phyloP scores from a whole-genome alignment of 1,140 invertebrate genomes.

The Pseudobourletiella spinata region DNA sequence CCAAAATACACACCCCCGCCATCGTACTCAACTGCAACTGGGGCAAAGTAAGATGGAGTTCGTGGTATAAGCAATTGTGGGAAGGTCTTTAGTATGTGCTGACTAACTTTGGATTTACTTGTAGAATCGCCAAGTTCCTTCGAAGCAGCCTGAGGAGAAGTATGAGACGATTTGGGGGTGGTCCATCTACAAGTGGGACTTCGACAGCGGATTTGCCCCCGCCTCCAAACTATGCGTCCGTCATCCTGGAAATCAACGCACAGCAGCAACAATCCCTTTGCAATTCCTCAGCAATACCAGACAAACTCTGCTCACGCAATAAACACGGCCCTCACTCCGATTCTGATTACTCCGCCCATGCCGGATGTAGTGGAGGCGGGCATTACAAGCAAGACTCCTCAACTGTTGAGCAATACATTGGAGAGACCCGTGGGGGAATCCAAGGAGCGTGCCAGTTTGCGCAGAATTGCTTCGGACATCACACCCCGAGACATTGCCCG shows the following conservation, averaged over 20 bases:
- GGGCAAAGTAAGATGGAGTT: constrained; percentile 46
- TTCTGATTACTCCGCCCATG: constrained; percentile 4
- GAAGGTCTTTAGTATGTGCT: constrained; percentile 1
- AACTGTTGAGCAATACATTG: constrained; percentile 14
- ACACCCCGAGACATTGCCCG: constrained; percentile 34
- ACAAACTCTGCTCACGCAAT: neutral
- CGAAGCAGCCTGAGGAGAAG: constrained; percentile 69
- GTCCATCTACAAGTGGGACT: constrained; percentile 36
- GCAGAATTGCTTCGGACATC: constrained; percentile 28
- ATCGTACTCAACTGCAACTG: constrained; percentile 82
- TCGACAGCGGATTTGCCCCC: constrained; percentile 40
- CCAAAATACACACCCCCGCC: constrained; percentile 88
- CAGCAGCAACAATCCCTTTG: constrained; percentile 14
- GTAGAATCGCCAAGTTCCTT: constrained; percentile 64
- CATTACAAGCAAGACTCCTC: neutral
- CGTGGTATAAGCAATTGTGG: neutral
- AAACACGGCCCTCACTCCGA: neutral
- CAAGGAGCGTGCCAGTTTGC: constrained; percentile 23
- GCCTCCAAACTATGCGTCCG: constrained; percentile 54
- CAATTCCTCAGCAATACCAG: neutral
- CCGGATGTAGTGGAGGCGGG: neutral
- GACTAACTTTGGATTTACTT: constrained; percentile 13
- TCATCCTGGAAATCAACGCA: constrained; percentile 51
- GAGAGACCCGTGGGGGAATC: constrained; percentile 17
- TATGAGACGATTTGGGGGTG: constrained; percentile 55